These are phyloP conservation scores for Zele albiditarsus DNA, from an alignment of 2,888 invertebrate genomes.

Conservation along the genomic window DNA sequence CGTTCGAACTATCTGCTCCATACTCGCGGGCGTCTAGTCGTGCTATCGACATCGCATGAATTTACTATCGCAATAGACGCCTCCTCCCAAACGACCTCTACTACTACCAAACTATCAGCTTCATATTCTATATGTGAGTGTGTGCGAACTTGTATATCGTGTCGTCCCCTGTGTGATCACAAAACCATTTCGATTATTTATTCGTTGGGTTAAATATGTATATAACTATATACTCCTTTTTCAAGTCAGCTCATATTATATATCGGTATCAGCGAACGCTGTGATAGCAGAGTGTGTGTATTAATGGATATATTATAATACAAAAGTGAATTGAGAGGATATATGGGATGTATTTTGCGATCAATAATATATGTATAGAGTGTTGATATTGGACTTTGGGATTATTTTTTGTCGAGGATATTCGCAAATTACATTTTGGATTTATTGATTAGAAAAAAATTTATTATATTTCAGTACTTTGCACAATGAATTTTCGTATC, in stretches of 20 bases:
- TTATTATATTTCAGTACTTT: too few relatives aligned
- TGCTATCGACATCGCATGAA: constrained; percentile 49
- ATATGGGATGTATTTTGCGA: too few relatives aligned
- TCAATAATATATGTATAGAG: too few relatives aligned
- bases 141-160: not conserved
- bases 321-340: too few relatives aligned
- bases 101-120: not conserved
- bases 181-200: constrained; percentile 38
- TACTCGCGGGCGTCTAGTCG: constrained; percentile 28
- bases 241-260: not conserved
- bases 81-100: constrained; percentile 2
- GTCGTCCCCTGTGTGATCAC: not conserved
- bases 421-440: too few relatives aligned
- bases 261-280: not conserved
- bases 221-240: not conserved
- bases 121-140: not conserved
- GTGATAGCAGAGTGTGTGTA: constrained; percentile 7
- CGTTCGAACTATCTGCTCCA: constrained; percentile 26
- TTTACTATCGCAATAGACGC: constrained; percentile 45
- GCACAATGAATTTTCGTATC: too few relatives aligned
- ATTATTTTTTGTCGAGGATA: too few relatives aligned
- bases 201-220: constrained; percentile 35
- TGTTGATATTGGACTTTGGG: too few relatives aligned
- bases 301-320: too few relatives aligned
- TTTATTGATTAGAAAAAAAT: too few relatives aligned